A percentile compares a stretch with the other conserved stretches of the same genome.
Conservation (phyloP, 1,140 invertebrate genomes). For the Cardiocondyla obscurior region DNA sequence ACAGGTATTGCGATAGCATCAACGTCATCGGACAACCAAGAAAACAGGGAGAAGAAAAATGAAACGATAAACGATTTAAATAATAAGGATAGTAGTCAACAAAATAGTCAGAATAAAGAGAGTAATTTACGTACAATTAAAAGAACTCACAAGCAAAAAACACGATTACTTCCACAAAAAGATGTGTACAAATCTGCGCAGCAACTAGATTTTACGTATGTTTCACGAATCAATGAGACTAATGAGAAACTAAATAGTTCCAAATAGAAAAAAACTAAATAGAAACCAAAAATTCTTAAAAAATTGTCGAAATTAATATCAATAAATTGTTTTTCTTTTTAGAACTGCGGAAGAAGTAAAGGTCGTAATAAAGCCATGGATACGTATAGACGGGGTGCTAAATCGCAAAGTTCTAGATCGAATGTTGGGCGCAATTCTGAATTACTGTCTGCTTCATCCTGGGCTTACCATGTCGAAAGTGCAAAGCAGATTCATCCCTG, state of each 20-base stretch:
- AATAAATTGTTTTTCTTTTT: conserved; percentile 29
- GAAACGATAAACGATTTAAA: conserved; percentile 25
- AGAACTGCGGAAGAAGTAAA: conserved; percentile 81
- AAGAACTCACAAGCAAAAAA: conserved; percentile 66
- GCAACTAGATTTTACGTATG: conserved; percentile 78
- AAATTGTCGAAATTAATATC: not conserved
- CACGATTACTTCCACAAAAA: conserved; percentile 73
- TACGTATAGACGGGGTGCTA: conserved; percentile 89
- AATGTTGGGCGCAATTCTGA: conserved; percentile 87
- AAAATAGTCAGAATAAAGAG: conserved; percentile 46
- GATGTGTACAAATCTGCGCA: conserved; percentile 77
- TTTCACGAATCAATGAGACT: conserved; percentile 34
- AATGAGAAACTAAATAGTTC: too few species aligned
- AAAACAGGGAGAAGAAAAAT: conserved; percentile 7
- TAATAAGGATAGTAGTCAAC: conserved; percentile 17
- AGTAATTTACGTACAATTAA: conserved; percentile 38
- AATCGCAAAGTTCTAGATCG: conserved; percentile 89
- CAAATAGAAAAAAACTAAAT: too few species aligned
- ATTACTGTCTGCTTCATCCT: conserved; percentile 86
- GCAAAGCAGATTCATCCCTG: conserved; percentile 84
- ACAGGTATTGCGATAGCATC: not conserved
- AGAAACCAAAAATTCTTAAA: conserved; percentile 20
- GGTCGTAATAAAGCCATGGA: conserved; percentile 87
- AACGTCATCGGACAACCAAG: conserved; percentile 9
- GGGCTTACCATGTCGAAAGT: conserved; percentile 85